Percentiles rank a stretch among this genome's conserved stretches.
phyloP scores from a whole-genome alignment of 2,888 invertebrate species.

The Troglohyphantes excavatus region DNA sequence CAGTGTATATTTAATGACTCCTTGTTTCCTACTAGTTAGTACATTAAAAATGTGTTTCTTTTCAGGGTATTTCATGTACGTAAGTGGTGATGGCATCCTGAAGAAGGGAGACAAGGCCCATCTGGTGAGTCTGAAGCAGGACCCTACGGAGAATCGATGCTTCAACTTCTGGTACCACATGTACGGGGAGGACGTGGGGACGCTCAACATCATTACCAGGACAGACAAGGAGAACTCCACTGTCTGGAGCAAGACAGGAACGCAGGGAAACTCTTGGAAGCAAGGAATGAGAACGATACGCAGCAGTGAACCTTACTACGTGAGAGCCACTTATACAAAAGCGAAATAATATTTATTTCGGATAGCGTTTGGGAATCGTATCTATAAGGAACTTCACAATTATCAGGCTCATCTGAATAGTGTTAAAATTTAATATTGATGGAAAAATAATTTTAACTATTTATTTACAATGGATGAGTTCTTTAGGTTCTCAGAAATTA shows the following conservation, averaged over 20 bases:
- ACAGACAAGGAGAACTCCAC: constrained; percentile 43
- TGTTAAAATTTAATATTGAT: too few species aligned
- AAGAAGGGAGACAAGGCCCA: constrained; percentile 58
- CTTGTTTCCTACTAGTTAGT: too few species aligned
- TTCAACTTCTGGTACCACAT: constrained; percentile 78
- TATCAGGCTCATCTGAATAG: too few species aligned
- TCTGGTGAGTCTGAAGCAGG: constrained; percentile 57
- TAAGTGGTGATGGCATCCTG: background rate
- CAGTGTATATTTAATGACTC: too few species aligned
- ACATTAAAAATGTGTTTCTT: background rate
- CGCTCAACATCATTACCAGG: constrained; percentile 81
- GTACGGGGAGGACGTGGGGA: constrained; percentile 80
- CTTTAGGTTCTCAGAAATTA: too few species aligned
- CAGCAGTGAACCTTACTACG: constrained; percentile 45
- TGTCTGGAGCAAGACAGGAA: constrained; percentile 67
- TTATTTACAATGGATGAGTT: too few species aligned
- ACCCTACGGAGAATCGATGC: constrained; percentile 62
- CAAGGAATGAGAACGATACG: constrained; percentile 60
- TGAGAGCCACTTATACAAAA: too few species aligned
- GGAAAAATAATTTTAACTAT: too few species aligned
- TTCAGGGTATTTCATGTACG: constrained; percentile 73
- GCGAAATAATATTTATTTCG: too few species aligned
- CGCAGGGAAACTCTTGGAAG: constrained; percentile 75
- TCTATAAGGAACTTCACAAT: too few species aligned
- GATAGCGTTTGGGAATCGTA: too few species aligned